Percentiles rank a stretch among this genome's conserved stretches.
These are phyloP conservation scores for Ceyx melanurus DNA, from an alignment of 2,113 vertebrate genomes.

Conservation along the genomic window DNA sequence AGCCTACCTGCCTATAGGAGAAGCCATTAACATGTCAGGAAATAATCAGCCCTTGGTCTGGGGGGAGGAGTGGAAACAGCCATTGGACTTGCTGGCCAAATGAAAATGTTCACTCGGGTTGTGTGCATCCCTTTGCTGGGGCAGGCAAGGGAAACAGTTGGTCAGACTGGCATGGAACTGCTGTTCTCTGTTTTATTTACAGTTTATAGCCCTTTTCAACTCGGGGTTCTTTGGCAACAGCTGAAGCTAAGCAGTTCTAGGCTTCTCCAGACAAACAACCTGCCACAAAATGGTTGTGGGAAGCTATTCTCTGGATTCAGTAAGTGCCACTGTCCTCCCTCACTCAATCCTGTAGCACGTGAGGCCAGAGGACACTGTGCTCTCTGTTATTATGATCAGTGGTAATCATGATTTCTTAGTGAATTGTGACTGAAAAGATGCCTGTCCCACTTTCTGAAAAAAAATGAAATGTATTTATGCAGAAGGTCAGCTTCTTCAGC, in stretches of 20 bases:
- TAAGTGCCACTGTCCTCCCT: not conserved
- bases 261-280: not conserved
- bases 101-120: not conserved
- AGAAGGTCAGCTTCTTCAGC: not conserved
- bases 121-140: not conserved
- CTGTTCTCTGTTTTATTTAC: not conserved
- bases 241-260: not conserved
- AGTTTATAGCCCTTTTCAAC: not conserved
- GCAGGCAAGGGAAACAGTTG: not conserved
- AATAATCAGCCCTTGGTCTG: slow-evolving; percentile 38
- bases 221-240: not conserved
- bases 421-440: not conserved
- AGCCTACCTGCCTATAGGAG: slow-evolving; percentile 2
- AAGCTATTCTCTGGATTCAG: not conserved
- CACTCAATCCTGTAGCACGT: not conserved
- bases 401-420: not conserved
- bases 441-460: not conserved
- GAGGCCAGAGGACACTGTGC: not conserved
- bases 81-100: not conserved
- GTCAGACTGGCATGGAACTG: not conserved
- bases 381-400: not conserved
- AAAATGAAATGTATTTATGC: not conserved
- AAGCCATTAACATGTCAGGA: not conserved
- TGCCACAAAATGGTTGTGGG: not conserved
- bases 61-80: not conserved